These are phyloP conservation scores for Amblyornis subalaris DNA, from an alignment of 2,113 vertebrate genomes.

Conservation along the genomic window DNA sequence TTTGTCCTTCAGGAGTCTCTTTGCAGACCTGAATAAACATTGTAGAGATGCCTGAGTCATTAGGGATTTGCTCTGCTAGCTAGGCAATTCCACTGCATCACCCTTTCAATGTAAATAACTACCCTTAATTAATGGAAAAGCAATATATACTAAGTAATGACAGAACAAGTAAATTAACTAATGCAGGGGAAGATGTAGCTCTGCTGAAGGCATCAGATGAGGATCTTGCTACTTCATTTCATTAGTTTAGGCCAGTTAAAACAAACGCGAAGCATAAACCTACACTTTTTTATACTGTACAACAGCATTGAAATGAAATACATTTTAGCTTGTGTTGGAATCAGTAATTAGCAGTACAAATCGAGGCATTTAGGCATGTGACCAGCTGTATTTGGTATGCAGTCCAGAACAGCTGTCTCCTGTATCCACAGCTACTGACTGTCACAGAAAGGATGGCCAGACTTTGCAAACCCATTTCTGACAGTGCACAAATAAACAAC, in stretches of 20 bases:
- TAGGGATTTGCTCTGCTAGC: conserved; percentile 23
- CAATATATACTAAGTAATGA: conserved; percentile 14
- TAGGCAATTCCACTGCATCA: conserved; percentile 35
- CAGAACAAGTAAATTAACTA: conserved; percentile 40
- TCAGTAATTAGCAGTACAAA: background rate
- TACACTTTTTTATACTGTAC: background rate
- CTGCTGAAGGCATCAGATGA: background rate
- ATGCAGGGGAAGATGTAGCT: background rate
- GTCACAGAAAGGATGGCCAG: background rate
- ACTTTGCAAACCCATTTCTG: background rate
- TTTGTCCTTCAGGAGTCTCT: conserved; percentile 38
- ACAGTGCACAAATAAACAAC: conserved; percentile 6
- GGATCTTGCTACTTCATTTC: background rate
- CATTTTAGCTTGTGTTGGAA: background rate
- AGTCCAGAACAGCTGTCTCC: background rate
- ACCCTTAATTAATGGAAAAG: conserved; percentile 50
- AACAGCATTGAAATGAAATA: background rate
- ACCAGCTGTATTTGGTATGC: background rate
- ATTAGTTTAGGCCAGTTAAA: background rate
- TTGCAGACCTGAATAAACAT: conserved; percentile 10
- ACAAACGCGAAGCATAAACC: background rate
- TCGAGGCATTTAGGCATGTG: background rate
- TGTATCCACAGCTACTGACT: background rate
- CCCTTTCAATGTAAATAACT: conserved; percentile 22
- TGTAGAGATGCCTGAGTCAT: background rate